Evolutionary conservation across 2,113 vertebrate genomes (phyloP).

Genomic region (Osmerus mordax): DNA sequence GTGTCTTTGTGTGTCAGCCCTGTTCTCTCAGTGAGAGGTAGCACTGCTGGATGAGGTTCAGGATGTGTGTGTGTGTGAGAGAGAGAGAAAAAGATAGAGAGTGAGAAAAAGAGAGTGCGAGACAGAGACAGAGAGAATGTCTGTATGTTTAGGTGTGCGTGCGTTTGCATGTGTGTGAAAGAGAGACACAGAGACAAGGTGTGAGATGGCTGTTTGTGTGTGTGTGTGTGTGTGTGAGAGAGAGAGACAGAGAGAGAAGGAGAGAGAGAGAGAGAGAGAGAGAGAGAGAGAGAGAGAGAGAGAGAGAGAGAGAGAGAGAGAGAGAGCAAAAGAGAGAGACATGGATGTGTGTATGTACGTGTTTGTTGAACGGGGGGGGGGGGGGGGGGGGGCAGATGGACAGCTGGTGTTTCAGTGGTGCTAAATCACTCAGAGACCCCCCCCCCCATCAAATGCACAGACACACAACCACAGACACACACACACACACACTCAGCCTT

Average conservation of each 20-base stretch:
- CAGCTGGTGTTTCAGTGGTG: slow-evolving; percentile 99
- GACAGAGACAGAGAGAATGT: too few relatives aligned
- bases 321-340: background rate
- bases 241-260: background rate
- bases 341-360: too few relatives aligned
- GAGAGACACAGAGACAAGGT: too few relatives aligned
- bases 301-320: background rate
- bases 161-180: too few relatives aligned
- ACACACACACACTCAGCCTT: slow-evolving; percentile 62
- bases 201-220: too few relatives aligned
- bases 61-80: background rate
- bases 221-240: background rate
- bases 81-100: too few relatives aligned
- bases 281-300: background rate
- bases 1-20: background rate
- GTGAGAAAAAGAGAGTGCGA: too few relatives aligned
- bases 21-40: background rate
- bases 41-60: too few relatives aligned
- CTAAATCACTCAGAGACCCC: slow-evolving; percentile 98
- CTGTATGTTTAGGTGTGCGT: too few relatives aligned
- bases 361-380: slow-evolving; percentile 22
- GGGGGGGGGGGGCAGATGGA: slow-evolving; percentile 80
- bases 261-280: background rate
- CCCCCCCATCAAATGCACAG: slow-evolving; percentile 19
- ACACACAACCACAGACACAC: slow-evolving; percentile 13